A percentile compares a stretch with the other conserved stretches of the same genome.
phyloP scores from a whole-genome alignment of 2,888 invertebrate species.

The Chalcis sispes region DNA sequence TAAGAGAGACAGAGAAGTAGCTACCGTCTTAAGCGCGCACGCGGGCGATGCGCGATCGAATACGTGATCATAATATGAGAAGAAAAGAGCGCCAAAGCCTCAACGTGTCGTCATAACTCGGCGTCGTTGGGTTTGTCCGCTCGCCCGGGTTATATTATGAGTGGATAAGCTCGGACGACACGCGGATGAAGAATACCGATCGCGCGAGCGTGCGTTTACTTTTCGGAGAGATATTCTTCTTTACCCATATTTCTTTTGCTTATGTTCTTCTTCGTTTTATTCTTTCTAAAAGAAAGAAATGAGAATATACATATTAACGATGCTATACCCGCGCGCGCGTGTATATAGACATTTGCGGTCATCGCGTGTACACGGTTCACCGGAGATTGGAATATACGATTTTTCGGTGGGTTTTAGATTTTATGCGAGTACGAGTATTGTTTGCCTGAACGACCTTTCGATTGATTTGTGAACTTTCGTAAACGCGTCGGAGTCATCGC shows the following conservation, averaged over 20 bases:
- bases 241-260: no score
- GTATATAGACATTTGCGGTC: neutral
- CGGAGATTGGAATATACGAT: neutral
- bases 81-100: neutral
- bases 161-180: neutral
- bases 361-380: neutral
- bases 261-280: neutral
- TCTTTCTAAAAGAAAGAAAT: conserved; percentile 1
- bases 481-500: no score
- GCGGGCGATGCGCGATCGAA: neutral
- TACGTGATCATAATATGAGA: conserved; percentile 56
- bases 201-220: neutral
- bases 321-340: neutral
- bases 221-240: neutral
- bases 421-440: no score
- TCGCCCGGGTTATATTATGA: no score
- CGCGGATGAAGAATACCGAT: conserved; percentile 42
- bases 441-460: no score
- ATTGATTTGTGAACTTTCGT: no score
- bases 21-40: conserved; percentile 49
- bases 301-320: conserved; percentile 49
- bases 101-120: conserved; percentile 42
- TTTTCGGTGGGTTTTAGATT: neutral
- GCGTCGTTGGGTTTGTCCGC: neutral
- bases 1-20: conserved; percentile 1